Evolutionary conservation across 2,113 vertebrate genomes (phyloP), one percentile per base, ranked within the genome.

Genomic region (Hippocampus zosterae): DNA sequence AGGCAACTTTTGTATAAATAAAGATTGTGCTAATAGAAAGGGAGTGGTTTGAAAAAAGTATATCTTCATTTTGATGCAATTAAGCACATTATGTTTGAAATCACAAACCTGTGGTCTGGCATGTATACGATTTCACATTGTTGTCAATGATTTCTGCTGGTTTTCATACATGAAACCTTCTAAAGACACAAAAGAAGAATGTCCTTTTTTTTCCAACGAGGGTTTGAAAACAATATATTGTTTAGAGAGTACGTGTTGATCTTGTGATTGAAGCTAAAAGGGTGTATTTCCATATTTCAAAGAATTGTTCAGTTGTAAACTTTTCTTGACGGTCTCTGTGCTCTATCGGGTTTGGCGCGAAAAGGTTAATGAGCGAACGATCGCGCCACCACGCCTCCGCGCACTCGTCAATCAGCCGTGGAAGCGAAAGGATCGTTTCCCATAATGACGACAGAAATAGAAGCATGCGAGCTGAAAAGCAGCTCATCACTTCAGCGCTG

Each of bases 311-410:
- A 8, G 15, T 27, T 29, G 25, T 21, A 29, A 66, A 59, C 68
- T 46, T 61, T 9, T 46, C 16, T 10, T 59, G 18, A 8, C 19
- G 18, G 6, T 55, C 69, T 71, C 29, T 19, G 3, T 48, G 27
- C 53, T 67, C 25, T 60, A 59, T 69, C 12, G 16, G 8, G 33
- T 37, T 53, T 0, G 9, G 67, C 61, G 41, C 21, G 63, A 72
- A 46, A 44, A 72, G 77, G 79, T 78, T 76, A 83, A 84, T 76
- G 64, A 81, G 73, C 42, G 9, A 65, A 42, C 52, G 50, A 19
- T 68, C 5, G 53, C 33, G 0, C 46, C 55, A 41, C n/a, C 9
- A 18, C 15, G 27, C 44, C 16, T 15, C 18, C 19, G 52, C 44
- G 52, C 29, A 13, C 48, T 53, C 21, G 65, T 67, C 65, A 23